A percentile compares a stretch with the other conserved stretches of the same genome.
These are phyloP conservation scores for Hippocampus abdominalis DNA, from an alignment of 2,113 vertebrate genomes.

Conservation along the genomic window DNA sequence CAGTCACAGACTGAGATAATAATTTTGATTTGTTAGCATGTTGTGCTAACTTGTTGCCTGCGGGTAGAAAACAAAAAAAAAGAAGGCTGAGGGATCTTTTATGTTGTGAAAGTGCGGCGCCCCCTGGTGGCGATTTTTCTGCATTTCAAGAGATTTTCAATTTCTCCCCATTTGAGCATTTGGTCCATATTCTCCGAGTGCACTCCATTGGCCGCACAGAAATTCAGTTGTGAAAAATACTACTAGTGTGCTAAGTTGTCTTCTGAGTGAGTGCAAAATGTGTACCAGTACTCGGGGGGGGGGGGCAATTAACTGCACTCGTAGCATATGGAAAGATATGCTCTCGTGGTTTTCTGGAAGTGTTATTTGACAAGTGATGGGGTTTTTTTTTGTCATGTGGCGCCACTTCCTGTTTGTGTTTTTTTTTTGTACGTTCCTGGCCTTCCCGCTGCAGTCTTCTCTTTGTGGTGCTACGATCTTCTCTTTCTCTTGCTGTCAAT, in stretches of 20 bases:
- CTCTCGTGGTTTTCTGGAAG: background rate
- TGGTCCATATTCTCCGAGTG: background rate
- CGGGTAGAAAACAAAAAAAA: background rate
- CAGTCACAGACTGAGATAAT: background rate
- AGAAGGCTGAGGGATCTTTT: background rate
- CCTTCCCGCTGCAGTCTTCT: background rate
- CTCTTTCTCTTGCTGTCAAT: background rate
- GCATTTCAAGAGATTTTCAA: constrained; percentile 1
- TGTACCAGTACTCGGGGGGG: too few relatives aligned
- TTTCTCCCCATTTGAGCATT: background rate
- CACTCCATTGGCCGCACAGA: background rate
- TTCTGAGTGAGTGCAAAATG: background rate
- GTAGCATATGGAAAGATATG: background rate
- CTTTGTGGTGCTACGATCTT: constrained; percentile 2
- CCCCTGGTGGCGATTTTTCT: constrained; percentile 12
- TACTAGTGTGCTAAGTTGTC: background rate
- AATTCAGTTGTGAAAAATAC: background rate
- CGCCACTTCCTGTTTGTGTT: background rate
- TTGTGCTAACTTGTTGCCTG: too few relatives aligned
- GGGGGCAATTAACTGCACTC: too few relatives aligned
- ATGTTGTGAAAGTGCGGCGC: constrained; percentile 3
- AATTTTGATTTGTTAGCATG: background rate
- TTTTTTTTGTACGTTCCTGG: constrained; percentile 4
- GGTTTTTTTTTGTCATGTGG: background rate
- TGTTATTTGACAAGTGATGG: background rate